Conservation (phyloP, 2,888 invertebrate species). For the Thera obeliscata region DNA sequence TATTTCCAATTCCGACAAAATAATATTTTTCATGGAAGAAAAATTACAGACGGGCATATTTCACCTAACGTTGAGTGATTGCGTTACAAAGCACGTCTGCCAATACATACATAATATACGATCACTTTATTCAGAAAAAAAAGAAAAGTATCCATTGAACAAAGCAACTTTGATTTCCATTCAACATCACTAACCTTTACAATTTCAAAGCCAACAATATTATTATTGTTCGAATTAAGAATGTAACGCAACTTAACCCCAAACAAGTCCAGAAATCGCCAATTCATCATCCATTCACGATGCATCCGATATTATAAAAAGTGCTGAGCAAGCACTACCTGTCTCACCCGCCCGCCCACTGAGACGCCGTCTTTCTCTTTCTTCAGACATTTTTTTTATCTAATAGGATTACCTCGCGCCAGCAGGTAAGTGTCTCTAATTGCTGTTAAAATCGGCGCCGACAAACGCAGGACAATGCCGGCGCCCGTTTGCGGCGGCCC, state of each 20-base stretch:
- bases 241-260: constrained; percentile 34
- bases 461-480: constrained; percentile 71
- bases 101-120: too few species aligned
- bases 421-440: constrained; percentile 83
- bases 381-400: constrained; percentile 37
- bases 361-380: constrained; percentile 52
- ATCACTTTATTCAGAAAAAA: too few species aligned
- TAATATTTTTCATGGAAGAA: too few species aligned
- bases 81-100: too few species aligned
- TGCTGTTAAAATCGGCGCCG: constrained; percentile 82
- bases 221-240: constrained; percentile 25
- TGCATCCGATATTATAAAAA: constrained; percentile 33
- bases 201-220: constrained; percentile 9
- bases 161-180: not conserved
- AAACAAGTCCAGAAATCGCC: constrained; percentile 35
- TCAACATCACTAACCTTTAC: constrained; percentile 5
- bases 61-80: too few species aligned
- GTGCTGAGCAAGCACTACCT: constrained; percentile 38
- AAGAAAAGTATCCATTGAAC: not conserved
- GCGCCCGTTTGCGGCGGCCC: constrained; percentile 71
- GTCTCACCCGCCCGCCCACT: constrained; percentile 64
- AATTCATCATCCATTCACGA: constrained; percentile 41
- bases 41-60: too few species aligned
- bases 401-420: constrained; percentile 77
- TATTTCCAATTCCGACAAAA: not conserved